Conservation (phyloP, 2,797 vertebrate species). For the Sternarchorhynchus goeldii region DNA sequence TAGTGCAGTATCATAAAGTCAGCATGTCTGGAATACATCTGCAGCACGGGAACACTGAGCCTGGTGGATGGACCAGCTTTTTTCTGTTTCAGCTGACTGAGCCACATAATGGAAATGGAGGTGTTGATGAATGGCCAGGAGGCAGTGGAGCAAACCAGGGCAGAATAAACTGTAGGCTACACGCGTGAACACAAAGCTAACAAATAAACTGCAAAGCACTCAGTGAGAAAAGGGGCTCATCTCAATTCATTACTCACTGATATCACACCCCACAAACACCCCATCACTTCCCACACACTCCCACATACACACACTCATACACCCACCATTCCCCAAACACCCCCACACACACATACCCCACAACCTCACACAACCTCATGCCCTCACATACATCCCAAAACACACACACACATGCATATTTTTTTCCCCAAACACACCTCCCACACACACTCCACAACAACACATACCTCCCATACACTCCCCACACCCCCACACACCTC, state of each 20-base stretch:
- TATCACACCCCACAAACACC: constrained; percentile 46
- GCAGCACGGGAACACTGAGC: constrained; percentile 66
- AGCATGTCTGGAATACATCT: constrained; percentile 63
- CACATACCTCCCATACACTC: too few relatives aligned
- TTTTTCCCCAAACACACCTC: too few relatives aligned
- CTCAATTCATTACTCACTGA: constrained; percentile 70
- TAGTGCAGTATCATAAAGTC: constrained; percentile 46
- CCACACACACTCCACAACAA: too few relatives aligned
- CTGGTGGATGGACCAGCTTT: constrained; percentile 67
- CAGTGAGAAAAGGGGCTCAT: constrained; percentile 59
- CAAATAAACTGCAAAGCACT: constrained; percentile 69
- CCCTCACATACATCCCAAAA: too few relatives aligned
- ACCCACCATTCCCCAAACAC: too few relatives aligned
- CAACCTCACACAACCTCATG: too few relatives aligned
- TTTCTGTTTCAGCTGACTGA: constrained; percentile 79
- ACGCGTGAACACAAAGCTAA: constrained; percentile 62
- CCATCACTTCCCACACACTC: too few relatives aligned
- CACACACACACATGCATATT: too few relatives aligned
- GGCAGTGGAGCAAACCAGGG: constrained; percentile 71
- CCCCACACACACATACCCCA: too few relatives aligned
- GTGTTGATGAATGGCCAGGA: constrained; percentile 76
- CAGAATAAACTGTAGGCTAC: constrained; percentile 74
- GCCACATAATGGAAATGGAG: constrained; percentile 79
- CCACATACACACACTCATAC: too few relatives aligned
- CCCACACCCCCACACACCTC: background rate